Percentiles rank a stretch among this genome's conserved stretches.
Evolutionary conservation across 2,888 invertebrate genomes (phyloP).

Genomic region (Xanthostigma xanthostigma): DNA sequence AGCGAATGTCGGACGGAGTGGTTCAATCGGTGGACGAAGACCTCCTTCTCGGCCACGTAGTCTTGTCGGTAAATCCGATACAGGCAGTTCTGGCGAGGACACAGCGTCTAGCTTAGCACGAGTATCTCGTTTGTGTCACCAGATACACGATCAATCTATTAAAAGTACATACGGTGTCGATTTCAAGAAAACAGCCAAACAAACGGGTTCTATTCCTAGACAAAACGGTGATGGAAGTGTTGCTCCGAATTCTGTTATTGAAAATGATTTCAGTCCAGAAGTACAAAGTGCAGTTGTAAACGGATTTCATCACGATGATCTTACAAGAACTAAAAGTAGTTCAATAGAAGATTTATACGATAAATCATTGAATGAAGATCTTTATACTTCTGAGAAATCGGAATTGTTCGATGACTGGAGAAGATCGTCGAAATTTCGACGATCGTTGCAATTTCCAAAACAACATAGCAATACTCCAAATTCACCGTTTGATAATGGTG

Average conservation of each 20-base stretch:
- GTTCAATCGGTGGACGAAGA: conserved; percentile 29
- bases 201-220: conserved; percentile 6
- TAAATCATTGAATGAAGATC: conserved; percentile 18
- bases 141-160: conserved; percentile 30
- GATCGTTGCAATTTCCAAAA: conserved; percentile 53
- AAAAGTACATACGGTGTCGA: conserved; percentile 21
- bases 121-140: conserved; percentile 30
- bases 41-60: conserved; percentile 31
- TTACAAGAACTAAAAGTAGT: conserved; percentile 29
- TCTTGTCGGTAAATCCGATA: conserved; percentile 8
- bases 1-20: conserved; percentile 33
- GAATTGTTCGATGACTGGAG: conserved; percentile 39
- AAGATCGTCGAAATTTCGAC: conserved; percentile 45
- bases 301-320: conserved; percentile 12
- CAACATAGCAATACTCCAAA: conserved; percentile 18
- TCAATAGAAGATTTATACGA: conserved; percentile 33
- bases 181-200: neutral
- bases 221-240: conserved; percentile 20
- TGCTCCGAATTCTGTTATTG: conserved; percentile 4
- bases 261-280: no score
- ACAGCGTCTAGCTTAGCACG: conserved; percentile 23
- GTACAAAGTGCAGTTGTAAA: no score
- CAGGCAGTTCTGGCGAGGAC: conserved; percentile 6
- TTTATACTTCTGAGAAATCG: conserved; percentile 19
- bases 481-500: conserved; percentile 33